Conservation (phyloP, 2,888 invertebrate species). For the Ectemnius lituratus region DNA sequence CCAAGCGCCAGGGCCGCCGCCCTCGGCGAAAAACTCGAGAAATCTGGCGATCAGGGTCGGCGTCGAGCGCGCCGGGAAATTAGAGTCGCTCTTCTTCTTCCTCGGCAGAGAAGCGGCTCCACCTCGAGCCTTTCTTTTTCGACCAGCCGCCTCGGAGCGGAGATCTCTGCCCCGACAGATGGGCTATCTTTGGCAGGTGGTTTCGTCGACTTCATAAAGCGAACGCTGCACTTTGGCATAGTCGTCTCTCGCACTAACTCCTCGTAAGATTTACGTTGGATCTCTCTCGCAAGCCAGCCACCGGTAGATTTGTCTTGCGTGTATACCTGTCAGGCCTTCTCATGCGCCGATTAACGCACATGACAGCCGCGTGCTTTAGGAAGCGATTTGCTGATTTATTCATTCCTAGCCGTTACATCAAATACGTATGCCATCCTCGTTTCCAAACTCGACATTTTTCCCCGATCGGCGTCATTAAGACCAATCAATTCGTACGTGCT, state of each 20-base stretch:
- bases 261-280: too few species aligned
- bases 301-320: not conserved
- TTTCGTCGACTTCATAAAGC: too few species aligned
- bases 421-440: not conserved
- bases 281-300: too few species aligned
- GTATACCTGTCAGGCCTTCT: not conserved
- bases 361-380: slow-evolving; percentile 4
- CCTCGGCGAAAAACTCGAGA: slow-evolving; percentile 69
- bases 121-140: slow-evolving; percentile 1
- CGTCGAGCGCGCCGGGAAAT: slow-evolving; percentile 39
- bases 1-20: slow-evolving; percentile 76
- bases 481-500: not conserved
- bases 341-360: not conserved
- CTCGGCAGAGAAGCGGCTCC: not conserved
- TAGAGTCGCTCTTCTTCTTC: slow-evolving; percentile 24
- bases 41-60: slow-evolving; percentile 66
- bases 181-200: too few species aligned
- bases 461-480: not conserved
- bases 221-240: too few species aligned
- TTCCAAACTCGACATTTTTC: not conserved
- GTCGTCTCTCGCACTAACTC: too few species aligned
- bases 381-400: not conserved
- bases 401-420: not conserved
- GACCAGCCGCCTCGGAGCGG: slow-evolving; percentile 1
- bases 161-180: not conserved